These are phyloP conservation scores for Centropyge bicolor DNA, from an alignment of 2,797 vertebrate genomes.

Conservation along the genomic window DNA sequence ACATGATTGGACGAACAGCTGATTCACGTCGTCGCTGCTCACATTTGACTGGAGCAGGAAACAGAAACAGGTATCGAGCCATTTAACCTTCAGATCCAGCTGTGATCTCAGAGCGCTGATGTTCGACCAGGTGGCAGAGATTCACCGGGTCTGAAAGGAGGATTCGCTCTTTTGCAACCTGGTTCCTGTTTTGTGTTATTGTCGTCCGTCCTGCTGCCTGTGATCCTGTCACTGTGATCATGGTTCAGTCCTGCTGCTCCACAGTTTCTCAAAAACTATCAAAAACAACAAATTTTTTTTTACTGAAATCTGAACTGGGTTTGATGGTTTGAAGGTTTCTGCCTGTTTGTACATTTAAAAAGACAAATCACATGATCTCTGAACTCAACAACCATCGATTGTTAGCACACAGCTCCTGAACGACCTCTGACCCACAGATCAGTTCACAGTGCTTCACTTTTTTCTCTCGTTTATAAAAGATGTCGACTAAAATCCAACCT, in stretches of 20 bases:
- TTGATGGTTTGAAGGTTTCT: not conserved
- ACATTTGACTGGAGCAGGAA: too few species aligned
- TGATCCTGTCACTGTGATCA: not conserved
- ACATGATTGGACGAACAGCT: not conserved
- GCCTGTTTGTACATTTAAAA: too few species aligned
- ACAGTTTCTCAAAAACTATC: not conserved
- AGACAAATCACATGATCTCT: not conserved
- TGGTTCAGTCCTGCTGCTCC: not conserved
- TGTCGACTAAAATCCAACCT: not conserved
- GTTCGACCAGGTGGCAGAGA: not conserved
- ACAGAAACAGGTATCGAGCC: not conserved
- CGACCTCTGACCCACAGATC: not conserved
- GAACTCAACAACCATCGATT: too few species aligned
- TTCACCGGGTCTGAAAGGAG: not conserved
- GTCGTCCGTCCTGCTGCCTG: not conserved
- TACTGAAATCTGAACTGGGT: not conserved
- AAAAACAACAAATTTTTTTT: too few species aligned
- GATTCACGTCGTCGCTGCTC: constrained; percentile 23
- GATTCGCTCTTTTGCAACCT: not conserved
- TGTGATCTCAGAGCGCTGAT: not conserved
- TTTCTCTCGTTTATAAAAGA: too few species aligned
- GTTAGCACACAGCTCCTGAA: too few species aligned
- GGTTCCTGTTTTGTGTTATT: not conserved
- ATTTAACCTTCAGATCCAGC: not conserved
- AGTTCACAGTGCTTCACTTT: not conserved